phyloP scores from a whole-genome alignment of 2,888 invertebrate genomes.

The Limnephilus auricula region DNA sequence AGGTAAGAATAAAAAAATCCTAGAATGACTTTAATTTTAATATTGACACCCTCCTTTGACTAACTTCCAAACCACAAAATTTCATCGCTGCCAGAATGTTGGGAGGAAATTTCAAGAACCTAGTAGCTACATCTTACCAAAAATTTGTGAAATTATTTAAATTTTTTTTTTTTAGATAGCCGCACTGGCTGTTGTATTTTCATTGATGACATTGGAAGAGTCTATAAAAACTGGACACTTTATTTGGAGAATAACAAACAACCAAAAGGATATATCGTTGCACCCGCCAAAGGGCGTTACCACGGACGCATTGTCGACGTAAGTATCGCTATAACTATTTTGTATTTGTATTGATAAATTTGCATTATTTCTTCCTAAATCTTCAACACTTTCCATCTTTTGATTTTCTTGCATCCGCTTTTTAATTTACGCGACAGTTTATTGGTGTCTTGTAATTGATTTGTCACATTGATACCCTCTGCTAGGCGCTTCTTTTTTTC shows the following conservation, averaged over 20 bases:
- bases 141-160: no score
- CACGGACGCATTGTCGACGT: constrained; percentile 72
- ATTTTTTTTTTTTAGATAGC: constrained; percentile 20
- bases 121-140: no score
- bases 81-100: no score
- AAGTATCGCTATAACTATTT: constrained; percentile 56
- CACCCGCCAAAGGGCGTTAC: constrained; percentile 77
- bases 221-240: constrained; percentile 77
- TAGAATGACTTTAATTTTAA: not conserved
- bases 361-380: no score
- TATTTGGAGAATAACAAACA: constrained; percentile 77
- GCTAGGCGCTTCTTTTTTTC: no score
- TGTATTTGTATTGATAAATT: no score
- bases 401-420: no score
- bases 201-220: constrained; percentile 76
- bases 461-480: no score
- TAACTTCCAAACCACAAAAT: not conserved
- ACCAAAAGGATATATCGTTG: constrained; percentile 77
- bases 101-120: no score
- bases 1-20: constrained; percentile 68
- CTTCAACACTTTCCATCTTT: no score
- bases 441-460: no score
- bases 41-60: not conserved
- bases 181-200: constrained; percentile 71
- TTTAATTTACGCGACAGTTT: no score